Percentiles rank a stretch among this genome's conserved stretches.
Conservation (phyloP, 2,888 invertebrate species). For the Drosophila silvestris region DNA sequence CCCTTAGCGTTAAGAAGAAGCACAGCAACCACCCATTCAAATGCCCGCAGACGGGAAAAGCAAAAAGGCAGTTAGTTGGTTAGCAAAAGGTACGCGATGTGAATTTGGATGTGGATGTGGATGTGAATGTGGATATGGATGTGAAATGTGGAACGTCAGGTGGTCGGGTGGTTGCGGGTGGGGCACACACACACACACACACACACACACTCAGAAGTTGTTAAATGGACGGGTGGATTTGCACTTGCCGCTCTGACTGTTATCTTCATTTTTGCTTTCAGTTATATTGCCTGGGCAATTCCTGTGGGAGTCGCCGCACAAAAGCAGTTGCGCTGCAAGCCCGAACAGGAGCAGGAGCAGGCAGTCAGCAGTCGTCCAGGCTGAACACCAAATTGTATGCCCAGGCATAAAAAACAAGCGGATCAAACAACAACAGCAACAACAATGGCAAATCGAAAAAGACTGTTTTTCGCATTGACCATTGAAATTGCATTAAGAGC, state of each 20-base stretch:
- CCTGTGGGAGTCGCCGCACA: slow-evolving; percentile 72
- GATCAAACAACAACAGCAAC: slow-evolving; percentile 59
- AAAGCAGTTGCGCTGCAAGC: slow-evolving; percentile 21
- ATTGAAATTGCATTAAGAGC: slow-evolving; percentile 82
- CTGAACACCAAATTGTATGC: slow-evolving; percentile 70
- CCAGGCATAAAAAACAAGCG: slow-evolving; percentile 74
- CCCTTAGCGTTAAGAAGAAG: not conserved
- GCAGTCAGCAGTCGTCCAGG: slow-evolving; percentile 12
- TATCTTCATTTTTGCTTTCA: slow-evolving; percentile 83
- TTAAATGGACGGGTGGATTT: slow-evolving; percentile 84
- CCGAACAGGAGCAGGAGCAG: not conserved
- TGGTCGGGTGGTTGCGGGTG: slow-evolving; percentile 25
- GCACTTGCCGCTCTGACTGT: slow-evolving; percentile 83
- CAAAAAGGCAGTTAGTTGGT: slow-evolving; percentile 80
- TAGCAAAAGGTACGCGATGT: slow-evolving; percentile 59
- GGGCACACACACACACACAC: slow-evolving; percentile 30
- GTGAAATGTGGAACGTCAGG: slow-evolving; percentile 46
- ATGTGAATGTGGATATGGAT: slow-evolving; percentile 11
- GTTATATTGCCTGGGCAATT: slow-evolving; percentile 83
- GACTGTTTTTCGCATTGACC: slow-evolving; percentile 78
- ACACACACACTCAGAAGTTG: slow-evolving; percentile 64
- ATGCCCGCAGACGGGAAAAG: slow-evolving; percentile 61
- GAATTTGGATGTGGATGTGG: slow-evolving; percentile 18
- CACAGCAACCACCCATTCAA: slow-evolving; percentile 27
- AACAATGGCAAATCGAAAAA: slow-evolving; percentile 81